Evolutionary conservation across 2,113 vertebrate genomes (phyloP).

Genomic region (Erinaceus europaeus): DNA sequence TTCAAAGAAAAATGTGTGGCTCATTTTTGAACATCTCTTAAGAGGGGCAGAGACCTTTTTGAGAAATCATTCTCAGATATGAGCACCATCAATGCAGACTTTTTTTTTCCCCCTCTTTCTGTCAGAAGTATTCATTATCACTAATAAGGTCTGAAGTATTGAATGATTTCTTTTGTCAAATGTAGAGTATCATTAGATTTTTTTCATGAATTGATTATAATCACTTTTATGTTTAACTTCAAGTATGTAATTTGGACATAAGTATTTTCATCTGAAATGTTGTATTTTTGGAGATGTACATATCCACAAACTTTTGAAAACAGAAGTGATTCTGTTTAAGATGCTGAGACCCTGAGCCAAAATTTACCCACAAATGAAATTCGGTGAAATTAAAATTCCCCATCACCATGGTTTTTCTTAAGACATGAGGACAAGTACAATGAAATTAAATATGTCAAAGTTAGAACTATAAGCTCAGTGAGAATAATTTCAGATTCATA

Average conservation of each 20-base stretch:
- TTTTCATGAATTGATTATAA: slow-evolving; percentile 18
- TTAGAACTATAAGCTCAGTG: not conserved
- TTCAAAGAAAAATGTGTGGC: not conserved
- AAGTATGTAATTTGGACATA: slow-evolving; percentile 17
- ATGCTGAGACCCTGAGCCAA: not conserved
- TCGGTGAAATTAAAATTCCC: not conserved
- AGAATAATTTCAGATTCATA: not conserved
- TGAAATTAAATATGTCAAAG: not conserved
- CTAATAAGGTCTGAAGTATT: not conserved
- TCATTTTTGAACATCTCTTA: slow-evolving; percentile 24
- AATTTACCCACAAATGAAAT: accelerated
- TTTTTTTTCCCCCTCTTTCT: not conserved
- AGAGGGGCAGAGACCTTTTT: not conserved
- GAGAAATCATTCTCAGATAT: not conserved
- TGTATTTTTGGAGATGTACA: not conserved
- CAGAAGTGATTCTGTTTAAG: not conserved
- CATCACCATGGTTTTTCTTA: not conserved
- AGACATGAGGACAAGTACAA: accelerated
- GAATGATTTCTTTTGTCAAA: not conserved
- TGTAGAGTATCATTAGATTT: not conserved
- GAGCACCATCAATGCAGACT: not conserved
- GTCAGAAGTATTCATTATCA: not conserved
- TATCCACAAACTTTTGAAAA: not conserved
- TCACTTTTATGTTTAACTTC: slow-evolving; percentile 45
- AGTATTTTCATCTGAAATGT: slow-evolving; percentile 30